These are phyloP conservation scores for Hoplodrina ambigua DNA, from an alignment of 2,888 invertebrate genomes.

Conservation along the genomic window DNA sequence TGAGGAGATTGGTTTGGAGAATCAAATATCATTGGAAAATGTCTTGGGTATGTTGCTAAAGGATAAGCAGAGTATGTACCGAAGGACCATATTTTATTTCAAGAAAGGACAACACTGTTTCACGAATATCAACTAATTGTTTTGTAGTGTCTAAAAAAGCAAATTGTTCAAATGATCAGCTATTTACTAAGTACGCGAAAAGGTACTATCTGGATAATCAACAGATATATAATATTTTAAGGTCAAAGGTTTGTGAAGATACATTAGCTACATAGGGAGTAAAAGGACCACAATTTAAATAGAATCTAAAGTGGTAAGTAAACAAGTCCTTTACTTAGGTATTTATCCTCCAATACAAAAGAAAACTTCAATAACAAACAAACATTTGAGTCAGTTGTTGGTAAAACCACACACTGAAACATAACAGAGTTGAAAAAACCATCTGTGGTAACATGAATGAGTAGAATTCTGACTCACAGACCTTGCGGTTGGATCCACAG, in stretches of 20 bases:
- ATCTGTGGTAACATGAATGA: slow-evolving; percentile 45
- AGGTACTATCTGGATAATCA: neutral
- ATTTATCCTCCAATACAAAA: too few relatives aligned
- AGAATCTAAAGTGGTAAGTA: too few relatives aligned
- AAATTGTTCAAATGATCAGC: too few relatives aligned
- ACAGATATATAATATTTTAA: neutral
- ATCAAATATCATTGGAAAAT: too few relatives aligned
- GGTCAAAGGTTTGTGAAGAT: too few relatives aligned
- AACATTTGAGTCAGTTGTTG: slow-evolving; percentile 40
- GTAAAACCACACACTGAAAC: slow-evolving; percentile 17
- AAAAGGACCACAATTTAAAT: too few relatives aligned
- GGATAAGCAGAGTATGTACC: neutral
- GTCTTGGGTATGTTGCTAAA: too few relatives aligned
- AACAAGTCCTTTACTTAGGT: too few relatives aligned
- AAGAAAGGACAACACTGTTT: too few relatives aligned
- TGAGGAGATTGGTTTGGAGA: neutral
- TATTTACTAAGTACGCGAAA: too few relatives aligned
- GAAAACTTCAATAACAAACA: neutral
- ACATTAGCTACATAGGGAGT: neutral
- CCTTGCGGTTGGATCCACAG: slow-evolving; percentile 41
- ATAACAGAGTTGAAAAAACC: slow-evolving; percentile 29
- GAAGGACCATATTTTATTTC: neutral
- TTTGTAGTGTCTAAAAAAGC: too few relatives aligned
- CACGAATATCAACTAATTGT: too few relatives aligned
- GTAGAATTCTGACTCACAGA: slow-evolving; percentile 45